Evolutionary conservation across 2,797 vertebrate species (phyloP).

Genomic region (Muraenolepis orangiensis): DNA sequence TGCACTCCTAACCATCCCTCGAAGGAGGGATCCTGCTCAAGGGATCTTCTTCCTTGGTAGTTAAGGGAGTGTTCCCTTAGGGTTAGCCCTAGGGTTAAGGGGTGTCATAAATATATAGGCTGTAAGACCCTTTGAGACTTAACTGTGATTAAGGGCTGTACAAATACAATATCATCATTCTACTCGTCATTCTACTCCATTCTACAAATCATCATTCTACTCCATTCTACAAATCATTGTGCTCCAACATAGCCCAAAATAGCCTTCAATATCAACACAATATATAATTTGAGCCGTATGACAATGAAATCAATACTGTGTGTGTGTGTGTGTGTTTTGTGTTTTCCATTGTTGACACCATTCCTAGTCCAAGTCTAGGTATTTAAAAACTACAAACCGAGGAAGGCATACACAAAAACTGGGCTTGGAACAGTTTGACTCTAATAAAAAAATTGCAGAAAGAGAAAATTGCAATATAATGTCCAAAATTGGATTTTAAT

Average conservation of each 20-base stretch:
- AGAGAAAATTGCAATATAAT: neutral
- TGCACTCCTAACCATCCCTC: too few relatives aligned
- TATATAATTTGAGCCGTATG: neutral
- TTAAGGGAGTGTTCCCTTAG: too few relatives aligned
- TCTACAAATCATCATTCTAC: too few relatives aligned
- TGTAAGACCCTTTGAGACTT: too few relatives aligned
- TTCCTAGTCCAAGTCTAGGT: neutral
- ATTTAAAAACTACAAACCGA: neutral
- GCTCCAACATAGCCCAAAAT: neutral
- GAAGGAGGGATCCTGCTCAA: too few relatives aligned
- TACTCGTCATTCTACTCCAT: too few relatives aligned
- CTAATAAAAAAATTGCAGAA: neutral
- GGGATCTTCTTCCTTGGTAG: too few relatives aligned
- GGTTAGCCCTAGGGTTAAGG: too few relatives aligned
- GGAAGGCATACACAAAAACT: neutral
- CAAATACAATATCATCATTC: too few relatives aligned
- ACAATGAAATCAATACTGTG: neutral
- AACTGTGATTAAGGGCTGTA: too few relatives aligned
- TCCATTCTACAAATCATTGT: too few relatives aligned
- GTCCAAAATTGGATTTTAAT: neutral
- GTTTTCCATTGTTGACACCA: neutral
- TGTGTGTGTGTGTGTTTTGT: neutral
- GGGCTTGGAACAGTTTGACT: neutral
- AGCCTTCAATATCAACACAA: neutral
- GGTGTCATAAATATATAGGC: too few relatives aligned